Evolutionary conservation across 2,888 invertebrate species (phyloP).

Genomic region (Sphaeridia pumilis): DNA sequence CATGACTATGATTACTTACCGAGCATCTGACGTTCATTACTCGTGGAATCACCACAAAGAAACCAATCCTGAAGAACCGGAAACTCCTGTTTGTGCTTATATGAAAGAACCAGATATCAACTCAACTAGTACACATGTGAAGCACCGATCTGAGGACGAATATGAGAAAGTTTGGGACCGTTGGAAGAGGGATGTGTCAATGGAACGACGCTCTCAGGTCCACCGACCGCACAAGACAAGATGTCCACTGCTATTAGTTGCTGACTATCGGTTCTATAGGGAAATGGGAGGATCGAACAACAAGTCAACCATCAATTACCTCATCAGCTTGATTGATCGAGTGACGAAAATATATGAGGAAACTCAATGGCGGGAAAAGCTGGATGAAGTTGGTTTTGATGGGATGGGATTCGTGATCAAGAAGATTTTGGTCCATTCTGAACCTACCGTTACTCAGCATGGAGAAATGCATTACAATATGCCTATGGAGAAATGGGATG

Average conservation of each 20-base stretch:
- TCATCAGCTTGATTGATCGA: constrained; percentile 90
- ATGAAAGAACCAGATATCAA: constrained; percentile 60
- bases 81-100: constrained; percentile 43
- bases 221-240: constrained; percentile 62
- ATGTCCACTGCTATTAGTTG: constrained; percentile 80
- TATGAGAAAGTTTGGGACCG: constrained; percentile 31
- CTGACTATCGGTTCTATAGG: constrained; percentile 87
- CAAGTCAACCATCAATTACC: constrained; percentile 86
- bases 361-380: constrained; percentile 80
- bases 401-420: constrained; percentile 94
- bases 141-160: no score
- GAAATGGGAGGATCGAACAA: constrained; percentile 91
- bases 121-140: constrained; percentile 44
- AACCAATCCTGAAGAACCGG: constrained; percentile 39
- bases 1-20: constrained; percentile 80
- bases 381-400: constrained; percentile 60
- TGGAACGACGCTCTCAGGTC: constrained; percentile 24
- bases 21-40: constrained; percentile 72
- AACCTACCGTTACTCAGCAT: constrained; percentile 71
- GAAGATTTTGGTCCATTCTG: constrained; percentile 83
- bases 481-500: constrained; percentile 87
- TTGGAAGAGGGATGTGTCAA: constrained; percentile 33
- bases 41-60: constrained; percentile 55
- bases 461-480: constrained; percentile 86
- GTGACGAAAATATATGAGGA: constrained; percentile 94